These are phyloP conservation scores for Nymphalis c-album DNA, from an alignment of 2,888 invertebrate species.

Conservation along the genomic window DNA sequence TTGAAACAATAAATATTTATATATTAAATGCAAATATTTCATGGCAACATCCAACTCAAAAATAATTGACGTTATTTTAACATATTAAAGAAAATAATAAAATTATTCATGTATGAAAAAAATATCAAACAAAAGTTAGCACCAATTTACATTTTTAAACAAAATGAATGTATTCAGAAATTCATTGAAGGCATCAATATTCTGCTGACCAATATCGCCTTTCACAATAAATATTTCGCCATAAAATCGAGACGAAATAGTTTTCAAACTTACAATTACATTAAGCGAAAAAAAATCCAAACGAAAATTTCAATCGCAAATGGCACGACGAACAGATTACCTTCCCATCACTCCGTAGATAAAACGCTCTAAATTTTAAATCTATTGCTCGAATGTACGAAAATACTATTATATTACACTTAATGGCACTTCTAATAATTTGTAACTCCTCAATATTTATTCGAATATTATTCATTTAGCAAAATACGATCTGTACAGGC, in stretches of 20 bases:
- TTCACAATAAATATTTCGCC: not conserved
- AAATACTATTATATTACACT: slow-evolving; percentile 68
- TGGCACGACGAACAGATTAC: slow-evolving; percentile 28
- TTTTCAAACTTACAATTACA: slow-evolving; percentile 12
- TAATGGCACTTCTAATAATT: slow-evolving; percentile 76
- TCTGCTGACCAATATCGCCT: slow-evolving; percentile 15
- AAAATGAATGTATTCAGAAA: not conserved
- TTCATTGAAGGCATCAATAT: not conserved
- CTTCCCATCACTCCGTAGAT: slow-evolving; percentile 21
- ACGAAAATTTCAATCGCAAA: slow-evolving; percentile 6
- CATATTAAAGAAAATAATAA: not conserved
- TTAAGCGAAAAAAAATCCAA: not conserved
- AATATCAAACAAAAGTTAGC: not conserved
- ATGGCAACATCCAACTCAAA: not conserved
- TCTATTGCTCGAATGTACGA: slow-evolving; percentile 66
- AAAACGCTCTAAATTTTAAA: slow-evolving; percentile 42
- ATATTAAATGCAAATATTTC: too few relatives aligned
- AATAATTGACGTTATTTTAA: not conserved
- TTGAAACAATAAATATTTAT: too few relatives aligned
- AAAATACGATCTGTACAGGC: slow-evolving; percentile 43
- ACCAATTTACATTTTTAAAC: not conserved
- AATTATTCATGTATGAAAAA: not conserved
- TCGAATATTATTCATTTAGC: slow-evolving; percentile 30
- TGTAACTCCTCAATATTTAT: slow-evolving; percentile 41
- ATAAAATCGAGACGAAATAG: slow-evolving; percentile 1